Percentiles rank a stretch among this genome's conserved stretches.
These are phyloP conservation scores for Ataeniobius toweri DNA, from an alignment of 2,797 vertebrate genomes.

Conservation along the genomic window DNA sequence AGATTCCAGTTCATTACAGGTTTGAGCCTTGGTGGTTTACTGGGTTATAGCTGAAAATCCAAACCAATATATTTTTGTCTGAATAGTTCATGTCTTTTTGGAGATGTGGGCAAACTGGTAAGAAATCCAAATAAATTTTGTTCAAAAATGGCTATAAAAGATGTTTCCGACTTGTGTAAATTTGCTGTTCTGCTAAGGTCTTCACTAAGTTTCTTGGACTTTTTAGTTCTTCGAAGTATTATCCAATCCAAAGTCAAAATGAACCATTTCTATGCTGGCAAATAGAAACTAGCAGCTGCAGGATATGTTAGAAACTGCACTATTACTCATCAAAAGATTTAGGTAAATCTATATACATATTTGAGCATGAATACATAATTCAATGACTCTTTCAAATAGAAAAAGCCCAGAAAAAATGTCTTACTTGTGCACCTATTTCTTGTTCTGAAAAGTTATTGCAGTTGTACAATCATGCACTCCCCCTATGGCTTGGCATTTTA, in stretches of 20 bases:
- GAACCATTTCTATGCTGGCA: background rate
- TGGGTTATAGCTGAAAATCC: background rate
- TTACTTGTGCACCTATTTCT: background rate
- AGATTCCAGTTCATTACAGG: background rate
- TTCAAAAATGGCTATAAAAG: background rate
- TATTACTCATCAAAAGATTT: background rate
- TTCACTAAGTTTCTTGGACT: background rate
- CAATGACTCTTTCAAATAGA: background rate
- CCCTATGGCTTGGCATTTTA: too few species aligned
- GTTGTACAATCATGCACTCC: background rate
- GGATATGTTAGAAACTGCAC: background rate
- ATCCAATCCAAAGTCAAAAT: background rate
- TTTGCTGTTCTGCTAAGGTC: background rate
- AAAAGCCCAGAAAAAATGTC: background rate
- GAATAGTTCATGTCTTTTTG: background rate
- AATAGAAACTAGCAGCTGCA: background rate
- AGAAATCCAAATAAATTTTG: background rate
- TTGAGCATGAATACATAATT: background rate
- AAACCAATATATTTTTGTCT: background rate
- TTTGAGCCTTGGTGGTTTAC: background rate
- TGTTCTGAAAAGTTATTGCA: background rate
- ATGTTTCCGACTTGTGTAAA: background rate
- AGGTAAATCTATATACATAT: background rate
- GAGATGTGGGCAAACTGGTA: background rate
- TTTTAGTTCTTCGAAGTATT: background rate